Evolutionary conservation across 2,888 invertebrate species (phyloP).

Genomic region (Hetaerina titia): DNA sequence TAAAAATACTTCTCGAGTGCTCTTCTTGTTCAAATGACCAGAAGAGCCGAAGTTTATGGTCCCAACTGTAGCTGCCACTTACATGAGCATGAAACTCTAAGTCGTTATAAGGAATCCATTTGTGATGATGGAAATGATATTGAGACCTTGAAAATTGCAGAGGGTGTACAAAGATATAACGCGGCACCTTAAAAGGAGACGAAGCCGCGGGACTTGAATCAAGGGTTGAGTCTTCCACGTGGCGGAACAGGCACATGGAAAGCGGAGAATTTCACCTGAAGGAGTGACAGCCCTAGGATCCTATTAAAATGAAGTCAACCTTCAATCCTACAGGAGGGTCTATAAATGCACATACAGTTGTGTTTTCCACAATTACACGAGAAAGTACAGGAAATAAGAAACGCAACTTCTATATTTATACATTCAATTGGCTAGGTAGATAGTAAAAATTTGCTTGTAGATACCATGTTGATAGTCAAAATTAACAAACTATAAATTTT

Average conservation of each 20-base stretch:
- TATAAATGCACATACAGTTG: background rate
- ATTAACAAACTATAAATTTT: too few relatives aligned
- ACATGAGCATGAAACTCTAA: background rate
- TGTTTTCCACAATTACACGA: background rate
- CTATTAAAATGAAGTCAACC: background rate
- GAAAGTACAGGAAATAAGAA: background rate
- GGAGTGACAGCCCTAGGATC: background rate
- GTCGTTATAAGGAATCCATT: conserved; percentile 16
- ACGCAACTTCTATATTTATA: background rate
- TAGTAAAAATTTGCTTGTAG: background rate
- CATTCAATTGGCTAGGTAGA: background rate
- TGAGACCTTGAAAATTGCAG: background rate
- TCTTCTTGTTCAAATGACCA: background rate
- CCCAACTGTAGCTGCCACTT: background rate
- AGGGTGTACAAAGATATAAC: background rate
- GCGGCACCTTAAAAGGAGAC: conserved; percentile 11
- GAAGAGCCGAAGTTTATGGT: background rate
- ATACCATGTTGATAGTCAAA: too few relatives aligned
- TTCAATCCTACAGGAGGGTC: background rate
- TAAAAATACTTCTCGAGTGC: background rate
- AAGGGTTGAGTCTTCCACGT: conserved; percentile 27
- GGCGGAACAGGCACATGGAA: background rate
- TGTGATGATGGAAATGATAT: background rate
- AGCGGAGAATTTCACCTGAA: background rate
- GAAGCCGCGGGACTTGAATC: background rate